Evolutionary conservation across 2,797 vertebrate genomes (phyloP).

Genomic region (Spea hammondii): DNA sequence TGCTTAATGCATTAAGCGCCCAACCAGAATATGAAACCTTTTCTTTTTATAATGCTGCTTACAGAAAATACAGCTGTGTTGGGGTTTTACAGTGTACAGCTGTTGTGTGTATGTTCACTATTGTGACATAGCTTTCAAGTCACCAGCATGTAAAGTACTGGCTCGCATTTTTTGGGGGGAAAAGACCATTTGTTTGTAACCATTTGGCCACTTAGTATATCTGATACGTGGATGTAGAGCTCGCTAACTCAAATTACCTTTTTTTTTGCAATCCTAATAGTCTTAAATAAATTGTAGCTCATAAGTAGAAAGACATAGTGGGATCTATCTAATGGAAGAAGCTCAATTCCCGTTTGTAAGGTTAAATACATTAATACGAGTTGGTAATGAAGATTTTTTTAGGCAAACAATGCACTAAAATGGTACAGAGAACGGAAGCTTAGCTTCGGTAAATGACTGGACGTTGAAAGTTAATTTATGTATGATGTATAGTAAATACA

Average conservation of each 20-base stretch:
- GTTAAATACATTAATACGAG: too few relatives aligned
- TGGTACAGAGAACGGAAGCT: too few relatives aligned
- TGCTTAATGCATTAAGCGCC: background rate
- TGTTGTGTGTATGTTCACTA: conserved; percentile 32
- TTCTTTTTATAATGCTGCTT: background rate
- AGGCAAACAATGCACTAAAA: too few relatives aligned
- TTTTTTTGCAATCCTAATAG: background rate
- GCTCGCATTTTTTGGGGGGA: background rate
- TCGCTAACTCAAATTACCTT: conserved; percentile 37
- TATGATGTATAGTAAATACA: too few relatives aligned
- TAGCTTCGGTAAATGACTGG: too few relatives aligned
- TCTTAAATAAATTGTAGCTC: too few relatives aligned
- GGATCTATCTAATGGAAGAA: too few relatives aligned
- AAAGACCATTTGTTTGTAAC: conserved; percentile 42
- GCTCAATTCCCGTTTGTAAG: too few relatives aligned
- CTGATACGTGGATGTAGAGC: background rate
- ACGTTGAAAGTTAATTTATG: too few relatives aligned
- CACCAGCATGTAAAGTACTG: conserved; percentile 26
- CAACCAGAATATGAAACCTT: conserved; percentile 1
- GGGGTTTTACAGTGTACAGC: conserved; percentile 18
- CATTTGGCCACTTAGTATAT: conserved; percentile 18
- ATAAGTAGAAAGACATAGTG: too few relatives aligned
- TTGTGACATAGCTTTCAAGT: conserved; percentile 31
- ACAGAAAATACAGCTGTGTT: conserved; percentile 41
- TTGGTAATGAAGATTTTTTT: too few relatives aligned